Evolutionary conservation across 2,113 vertebrate genomes (phyloP).

Genomic region (Oncorhynchus nerka): DNA sequence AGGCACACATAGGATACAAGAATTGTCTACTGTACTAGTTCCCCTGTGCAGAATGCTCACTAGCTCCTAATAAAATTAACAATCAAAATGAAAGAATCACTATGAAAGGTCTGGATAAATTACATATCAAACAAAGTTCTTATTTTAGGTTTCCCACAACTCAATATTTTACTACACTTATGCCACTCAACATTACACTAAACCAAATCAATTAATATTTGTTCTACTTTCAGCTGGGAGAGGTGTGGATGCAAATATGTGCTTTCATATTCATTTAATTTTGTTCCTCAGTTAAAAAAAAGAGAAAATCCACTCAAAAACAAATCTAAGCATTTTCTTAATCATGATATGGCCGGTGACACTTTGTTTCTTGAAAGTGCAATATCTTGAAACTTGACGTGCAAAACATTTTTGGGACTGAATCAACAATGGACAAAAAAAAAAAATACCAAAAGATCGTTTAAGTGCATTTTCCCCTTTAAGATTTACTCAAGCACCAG

Average conservation of each 20-base stretch:
- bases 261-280: conserved; percentile 48
- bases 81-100: conserved; percentile 9
- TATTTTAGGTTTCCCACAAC: conserved; percentile 20
- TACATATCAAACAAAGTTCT: conserved; percentile 4
- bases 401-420: too few species aligned
- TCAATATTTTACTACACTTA: conserved; percentile 17
- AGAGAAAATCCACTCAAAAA: too few species aligned
- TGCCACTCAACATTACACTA: conserved; percentile 16
- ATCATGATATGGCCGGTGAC: too few species aligned
- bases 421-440: too few species aligned
- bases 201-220: conserved; percentile 7
- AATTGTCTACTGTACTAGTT: conserved; percentile 41
- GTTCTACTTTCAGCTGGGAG: conserved; percentile 6
- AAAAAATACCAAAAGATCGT: too few species aligned
- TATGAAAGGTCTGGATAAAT: conserved; percentile 9
- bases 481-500: conserved; percentile 26
- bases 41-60: conserved; percentile 14
- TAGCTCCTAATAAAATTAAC: conserved; percentile 17
- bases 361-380: too few species aligned
- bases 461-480: too few species aligned
- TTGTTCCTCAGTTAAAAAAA: not conserved
- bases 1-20: conserved; percentile 29
- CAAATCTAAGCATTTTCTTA: too few species aligned
- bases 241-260: conserved; percentile 43
- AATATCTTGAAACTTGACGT: too few species aligned